Base-by-base conservation (phyloP, 2,113 vertebrate species). In the Lepus europaeus region DNA sequence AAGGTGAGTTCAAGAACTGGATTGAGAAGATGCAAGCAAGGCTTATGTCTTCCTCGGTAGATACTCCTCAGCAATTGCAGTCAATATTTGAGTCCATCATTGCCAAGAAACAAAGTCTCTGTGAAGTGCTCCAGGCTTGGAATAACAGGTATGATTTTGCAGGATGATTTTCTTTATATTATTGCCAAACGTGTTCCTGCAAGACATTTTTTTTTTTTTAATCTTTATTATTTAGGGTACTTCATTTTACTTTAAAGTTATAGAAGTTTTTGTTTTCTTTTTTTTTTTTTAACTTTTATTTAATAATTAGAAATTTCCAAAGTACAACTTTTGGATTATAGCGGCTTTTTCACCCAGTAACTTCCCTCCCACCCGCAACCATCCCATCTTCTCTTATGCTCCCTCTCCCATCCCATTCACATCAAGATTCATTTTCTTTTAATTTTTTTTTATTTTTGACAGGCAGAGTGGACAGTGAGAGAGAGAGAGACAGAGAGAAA, bases 51-150 rank as follows among this genome's bases (percentile, higher is more conserved):
- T 99, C 98, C 13, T 98, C 98, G 0, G 77, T 98, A 56, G 99
- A 99, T 45, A 98, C 98, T 11, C 98, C 99, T 66, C 99, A 99
- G 97, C 99, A 99, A 90, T 98, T 99, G 31, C 99, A 99, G 96
- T 98, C 98, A 0, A 91, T 99, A 76, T 98, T 99, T 51, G 99
- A 99, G 97, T 99, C 99, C 3, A 98, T 99, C 92, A 99, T 99
- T 94, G 98, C 99, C 86, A 99, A 99, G 98, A 99, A 99, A n/a
- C 99, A 99, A 97, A 98, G 98, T 72, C 98, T 99, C 63, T 99
- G 99, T 97, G 99, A 99, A 94, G 99, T 99, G 94, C 96, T 99
- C 1, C 99, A 99, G 97, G 99, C 99, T 23, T 99, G 99, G 99
- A 99, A 99, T 97, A 99, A 89, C 95, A 99, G 99, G 99, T 99